A percentile compares a stretch with the other conserved stretches of the same genome.
Evolutionary conservation across 2,797 vertebrate species (phyloP).

Genomic region (Chromis chromis): DNA sequence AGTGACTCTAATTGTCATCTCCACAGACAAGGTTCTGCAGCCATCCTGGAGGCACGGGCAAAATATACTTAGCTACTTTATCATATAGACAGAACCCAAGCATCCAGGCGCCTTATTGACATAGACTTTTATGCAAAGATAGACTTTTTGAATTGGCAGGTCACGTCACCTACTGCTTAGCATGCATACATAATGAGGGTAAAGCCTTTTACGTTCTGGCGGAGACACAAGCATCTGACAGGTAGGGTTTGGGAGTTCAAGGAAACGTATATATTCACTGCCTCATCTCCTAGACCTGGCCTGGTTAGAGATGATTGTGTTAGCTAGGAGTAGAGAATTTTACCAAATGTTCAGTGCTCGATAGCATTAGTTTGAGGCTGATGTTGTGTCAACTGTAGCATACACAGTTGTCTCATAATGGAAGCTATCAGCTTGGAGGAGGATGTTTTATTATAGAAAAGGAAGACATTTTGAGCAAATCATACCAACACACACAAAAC

Average conservation of each 20-base stretch:
- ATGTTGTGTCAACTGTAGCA: slow-evolving; percentile 59
- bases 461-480: slow-evolving; percentile 18
- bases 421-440: slow-evolving; percentile 59
- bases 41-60: slow-evolving; percentile 81
- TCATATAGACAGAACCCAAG: slow-evolving; percentile 85
- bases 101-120: slow-evolving; percentile 79
- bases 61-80: slow-evolving; percentile 89
- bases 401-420: slow-evolving; percentile 50
- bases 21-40: slow-evolving; percentile 87
- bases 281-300: slow-evolving; percentile 72
- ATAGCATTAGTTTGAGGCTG: slow-evolving; percentile 69
- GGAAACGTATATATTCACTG: slow-evolving; percentile 76
- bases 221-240: slow-evolving; percentile 84
- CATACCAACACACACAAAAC: neutral
- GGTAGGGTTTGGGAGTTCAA: slow-evolving; percentile 79
- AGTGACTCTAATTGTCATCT: slow-evolving; percentile 91
- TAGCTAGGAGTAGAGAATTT: slow-evolving; percentile 74
- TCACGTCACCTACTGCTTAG: slow-evolving; percentile 82
- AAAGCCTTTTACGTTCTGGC: slow-evolving; percentile 79
- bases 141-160: slow-evolving; percentile 87
- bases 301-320: slow-evolving; percentile 76
- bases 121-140: slow-evolving; percentile 86
- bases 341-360: slow-evolving; percentile 77
- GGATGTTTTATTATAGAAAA: slow-evolving; percentile 42
- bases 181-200: slow-evolving; percentile 82